phyloP scores from a whole-genome alignment of 2,888 invertebrate genomes.

The Heliconius cydno region DNA sequence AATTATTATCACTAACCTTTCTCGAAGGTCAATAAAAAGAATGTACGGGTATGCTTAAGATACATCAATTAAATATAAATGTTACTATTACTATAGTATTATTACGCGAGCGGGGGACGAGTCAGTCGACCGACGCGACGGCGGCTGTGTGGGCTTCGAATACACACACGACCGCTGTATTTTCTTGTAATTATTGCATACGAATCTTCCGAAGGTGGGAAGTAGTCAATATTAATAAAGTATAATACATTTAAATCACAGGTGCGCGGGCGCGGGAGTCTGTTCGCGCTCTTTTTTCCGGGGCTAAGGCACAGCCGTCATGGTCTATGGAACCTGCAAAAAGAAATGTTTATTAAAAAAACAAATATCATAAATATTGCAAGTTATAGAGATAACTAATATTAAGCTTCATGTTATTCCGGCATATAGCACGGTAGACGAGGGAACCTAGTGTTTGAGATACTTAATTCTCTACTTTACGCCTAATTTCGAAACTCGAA shows the following conservation, averaged over 20 bases:
- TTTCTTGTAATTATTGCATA: constrained; percentile 66
- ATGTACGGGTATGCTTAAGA: constrained; percentile 82
- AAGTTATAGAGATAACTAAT: too few relatives aligned
- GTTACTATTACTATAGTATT: constrained; percentile 24
- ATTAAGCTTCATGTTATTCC: too few relatives aligned
- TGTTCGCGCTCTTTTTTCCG: constrained; percentile 54
- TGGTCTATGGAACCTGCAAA: constrained; percentile 80
- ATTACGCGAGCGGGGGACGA: not conserved
- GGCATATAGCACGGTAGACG: too few relatives aligned
- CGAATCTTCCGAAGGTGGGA: constrained; percentile 63
- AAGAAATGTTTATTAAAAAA: constrained; percentile 1
- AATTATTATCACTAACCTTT: constrained; percentile 83
- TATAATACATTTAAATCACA: constrained; percentile 63
- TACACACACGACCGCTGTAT: constrained; percentile 64
- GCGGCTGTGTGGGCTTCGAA: constrained; percentile 70
- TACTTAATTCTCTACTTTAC: too few relatives aligned
- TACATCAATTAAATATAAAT: constrained; percentile 76
- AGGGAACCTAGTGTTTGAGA: too few relatives aligned
- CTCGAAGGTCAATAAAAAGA: constrained; percentile 82
- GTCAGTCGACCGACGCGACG: constrained; percentile 10
- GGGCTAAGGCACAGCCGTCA: constrained; percentile 77
- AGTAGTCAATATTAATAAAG: constrained; percentile 63
- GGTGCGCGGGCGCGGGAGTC: constrained; percentile 48
- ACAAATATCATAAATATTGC: too few relatives aligned
- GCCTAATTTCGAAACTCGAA: too few relatives aligned